Evolutionary conservation across 53 echinoderm and acorn worm genomes (phyloP), one percentile per base, ranked within the genome.

Genomic region (Patiria pectinifera): DNA sequence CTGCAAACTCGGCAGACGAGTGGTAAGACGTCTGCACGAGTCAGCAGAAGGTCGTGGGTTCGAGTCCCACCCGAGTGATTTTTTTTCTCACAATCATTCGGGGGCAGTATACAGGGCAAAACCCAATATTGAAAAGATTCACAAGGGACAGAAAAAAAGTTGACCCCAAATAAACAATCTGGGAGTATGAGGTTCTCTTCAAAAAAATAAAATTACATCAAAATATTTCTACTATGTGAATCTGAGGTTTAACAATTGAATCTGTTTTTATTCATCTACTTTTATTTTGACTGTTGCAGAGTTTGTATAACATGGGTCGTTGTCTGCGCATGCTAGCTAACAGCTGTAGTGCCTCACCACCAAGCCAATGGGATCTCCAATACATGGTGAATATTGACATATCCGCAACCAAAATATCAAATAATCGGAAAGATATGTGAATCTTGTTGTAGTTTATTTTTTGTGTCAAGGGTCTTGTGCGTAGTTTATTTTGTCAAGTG

Each of bases 361-460:
- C 99, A 21, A 94, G 93, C 82, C 97, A 97, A 62, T 99, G 99
- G 99, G 99, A 99, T 60, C 88, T 99, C 16, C 97, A 99, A 22
- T 95, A 95, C 84, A 99, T 97, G 99, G 99, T 99, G 92, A 94
- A 93, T 72, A 11, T 62, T 45, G 45, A 7, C 35, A 18, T 35
- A 35, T 35, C 35, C 35, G 35, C 35, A 35, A 35, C 35, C 35
- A 35, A 35, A n/a, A 35, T 35, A 35, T 35, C 35, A 35, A 35
- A 35, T 35, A 35, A 35, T 35, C 35, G 1, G 0, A 35, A 35
- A 71, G 23, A n/a, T 46, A 11, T 8, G 53, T 53, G 1, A 53
- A 53, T 53, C n/a, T n/a, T n/a, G 53, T 2, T 53, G 53, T 53
- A 53, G 8, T 53, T 0, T 5, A 53, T 53, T 53, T n/a, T 53